These are phyloP conservation scores for Tribolium madens DNA, from an alignment of 1,140 invertebrate genomes.

Conservation along the genomic window DNA sequence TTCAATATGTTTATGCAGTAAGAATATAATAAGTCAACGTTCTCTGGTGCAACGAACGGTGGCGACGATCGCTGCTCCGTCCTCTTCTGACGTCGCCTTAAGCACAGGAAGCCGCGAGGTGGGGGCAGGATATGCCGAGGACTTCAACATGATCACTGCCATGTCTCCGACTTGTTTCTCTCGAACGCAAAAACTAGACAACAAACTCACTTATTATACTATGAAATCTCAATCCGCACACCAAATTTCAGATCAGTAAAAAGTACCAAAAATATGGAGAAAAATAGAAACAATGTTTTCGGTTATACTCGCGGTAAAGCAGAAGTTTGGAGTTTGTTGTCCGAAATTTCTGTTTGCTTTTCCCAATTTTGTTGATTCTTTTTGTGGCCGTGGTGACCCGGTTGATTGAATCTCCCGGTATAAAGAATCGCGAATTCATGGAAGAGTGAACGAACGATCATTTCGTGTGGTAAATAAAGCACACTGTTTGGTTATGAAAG, in stretches of 20 bases:
- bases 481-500: conserved; percentile 24
- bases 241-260: too few species aligned
- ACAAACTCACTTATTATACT: background rate
- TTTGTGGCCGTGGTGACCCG: background rate
- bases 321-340: too few species aligned
- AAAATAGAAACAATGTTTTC: too few species aligned
- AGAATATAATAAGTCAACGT: conserved; percentile 44
- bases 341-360: too few species aligned
- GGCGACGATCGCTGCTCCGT: conserved; percentile 10
- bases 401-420: background rate
- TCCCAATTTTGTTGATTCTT: too few species aligned
- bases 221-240: background rate
- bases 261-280: too few species aligned
- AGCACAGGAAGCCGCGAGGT: conserved; percentile 36
- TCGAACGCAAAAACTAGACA: conserved; percentile 3
- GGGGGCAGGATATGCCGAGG: conserved; percentile 44
- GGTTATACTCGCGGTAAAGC: too few species aligned
- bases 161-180: conserved; percentile 32
- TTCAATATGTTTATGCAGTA: conserved; percentile 41
- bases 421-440: conserved; percentile 33
- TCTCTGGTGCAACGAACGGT: conserved; percentile 42
- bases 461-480: conserved; percentile 24
- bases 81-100: conserved; percentile 35
- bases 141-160: conserved; percentile 16
- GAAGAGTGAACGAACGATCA: conserved; percentile 33